Evolutionary conservation across 2,113 vertebrate genomes (phyloP).

Genomic region (Burhinus oedicnemus): DNA sequence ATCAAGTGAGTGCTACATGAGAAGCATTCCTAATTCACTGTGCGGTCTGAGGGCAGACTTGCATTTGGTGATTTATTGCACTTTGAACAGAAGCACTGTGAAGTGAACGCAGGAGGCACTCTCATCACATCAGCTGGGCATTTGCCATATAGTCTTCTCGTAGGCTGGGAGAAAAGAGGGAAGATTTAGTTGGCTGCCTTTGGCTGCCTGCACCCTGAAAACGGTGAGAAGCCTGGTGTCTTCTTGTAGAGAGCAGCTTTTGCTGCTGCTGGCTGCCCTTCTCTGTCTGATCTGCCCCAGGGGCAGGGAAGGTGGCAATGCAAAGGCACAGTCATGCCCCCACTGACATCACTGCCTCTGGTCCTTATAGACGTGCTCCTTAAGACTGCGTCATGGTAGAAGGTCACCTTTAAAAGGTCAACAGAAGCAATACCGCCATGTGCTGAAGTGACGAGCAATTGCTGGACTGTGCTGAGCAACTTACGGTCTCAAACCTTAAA

Average conservation of each 20-base stretch:
- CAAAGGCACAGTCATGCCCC: background rate
- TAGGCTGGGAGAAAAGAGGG: background rate
- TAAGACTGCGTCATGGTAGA: fast-evolving
- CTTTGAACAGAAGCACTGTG: slow-evolving; percentile 12
- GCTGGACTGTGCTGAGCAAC: background rate
- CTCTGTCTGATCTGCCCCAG: background rate
- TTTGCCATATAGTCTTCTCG: background rate
- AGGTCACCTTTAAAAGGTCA: background rate
- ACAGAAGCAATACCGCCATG: fast-evolving
- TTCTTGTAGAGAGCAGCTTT: background rate
- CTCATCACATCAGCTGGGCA: background rate
- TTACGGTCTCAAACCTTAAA: background rate
- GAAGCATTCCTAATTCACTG: slow-evolving; percentile 53
- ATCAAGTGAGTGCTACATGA: slow-evolving; percentile 52
- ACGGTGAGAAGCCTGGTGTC: background rate
- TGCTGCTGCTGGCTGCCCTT: background rate
- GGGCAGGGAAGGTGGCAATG: background rate
- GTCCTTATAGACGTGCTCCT: background rate
- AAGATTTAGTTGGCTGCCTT: background rate
- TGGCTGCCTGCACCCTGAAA: background rate
- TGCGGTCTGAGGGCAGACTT: background rate
- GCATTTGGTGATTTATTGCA: slow-evolving; percentile 11
- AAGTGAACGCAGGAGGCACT: background rate
- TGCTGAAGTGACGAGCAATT: background rate
- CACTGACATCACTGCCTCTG: background rate